These are phyloP conservation scores for Lasioglossum zephyrum DNA, from an alignment of 2,888 invertebrate species.

Conservation along the genomic window DNA sequence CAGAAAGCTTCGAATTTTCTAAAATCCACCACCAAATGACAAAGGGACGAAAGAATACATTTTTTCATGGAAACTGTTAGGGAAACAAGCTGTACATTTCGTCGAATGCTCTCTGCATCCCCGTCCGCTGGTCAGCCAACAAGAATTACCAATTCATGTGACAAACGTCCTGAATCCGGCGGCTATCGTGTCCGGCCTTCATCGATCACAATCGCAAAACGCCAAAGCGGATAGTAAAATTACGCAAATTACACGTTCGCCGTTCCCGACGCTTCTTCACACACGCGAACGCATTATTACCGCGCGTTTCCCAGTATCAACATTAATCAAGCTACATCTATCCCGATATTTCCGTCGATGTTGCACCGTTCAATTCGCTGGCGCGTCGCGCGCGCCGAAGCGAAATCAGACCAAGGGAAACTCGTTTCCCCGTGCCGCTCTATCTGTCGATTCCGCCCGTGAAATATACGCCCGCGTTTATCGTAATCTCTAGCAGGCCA, in stretches of 20 bases:
- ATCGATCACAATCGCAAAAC: slow-evolving; percentile 57
- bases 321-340: slow-evolving; percentile 50
- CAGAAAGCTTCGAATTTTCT: background rate
- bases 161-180: slow-evolving; percentile 33
- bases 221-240: slow-evolving; percentile 56
- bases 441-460: background rate
- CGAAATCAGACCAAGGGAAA: slow-evolving; percentile 28
- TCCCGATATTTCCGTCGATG: slow-evolving; percentile 40
- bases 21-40: background rate
- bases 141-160: slow-evolving; percentile 25
- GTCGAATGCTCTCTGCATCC: background rate
- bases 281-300: slow-evolving; percentile 57
- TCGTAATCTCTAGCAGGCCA: slow-evolving; percentile 35
- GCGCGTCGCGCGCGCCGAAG: background rate
- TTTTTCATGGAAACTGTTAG: background rate
- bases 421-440: background rate
- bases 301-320: slow-evolving; percentile 46
- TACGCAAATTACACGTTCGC: slow-evolving; percentile 47
- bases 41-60: background rate
- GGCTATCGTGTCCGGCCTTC: slow-evolving; percentile 37
- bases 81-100: background rate
- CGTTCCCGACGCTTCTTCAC: slow-evolving; percentile 20
- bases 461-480: slow-evolving; percentile 52
- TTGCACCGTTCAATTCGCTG: slow-evolving; percentile 24
- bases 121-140: background rate